A percentile compares a stretch with the other conserved stretches of the same genome.
These are phyloP conservation scores for Musca domestica DNA, from an alignment of 1,140 invertebrate genomes.

Conservation along the genomic window DNA sequence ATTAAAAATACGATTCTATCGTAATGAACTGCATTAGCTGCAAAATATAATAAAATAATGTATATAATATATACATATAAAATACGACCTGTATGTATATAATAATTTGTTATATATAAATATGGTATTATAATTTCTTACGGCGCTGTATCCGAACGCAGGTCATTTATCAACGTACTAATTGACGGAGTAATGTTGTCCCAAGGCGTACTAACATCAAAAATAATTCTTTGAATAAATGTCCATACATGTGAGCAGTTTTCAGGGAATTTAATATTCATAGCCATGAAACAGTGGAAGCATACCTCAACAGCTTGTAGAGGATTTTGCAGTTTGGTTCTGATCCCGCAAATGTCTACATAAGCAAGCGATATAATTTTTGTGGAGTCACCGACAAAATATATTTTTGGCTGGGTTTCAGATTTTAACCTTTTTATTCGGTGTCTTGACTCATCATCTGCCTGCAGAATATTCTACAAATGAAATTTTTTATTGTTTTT, in stretches of 20 bases:
- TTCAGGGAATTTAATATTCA: conserved; percentile 4
- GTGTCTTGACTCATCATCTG: background rate
- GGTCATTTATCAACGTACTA: background rate
- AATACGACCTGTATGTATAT: too few species aligned
- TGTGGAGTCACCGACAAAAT: background rate
- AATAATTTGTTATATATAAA: too few species aligned
- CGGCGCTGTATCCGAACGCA: background rate
- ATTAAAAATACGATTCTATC: too few species aligned
- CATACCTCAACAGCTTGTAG: background rate
- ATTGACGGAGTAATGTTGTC: background rate
- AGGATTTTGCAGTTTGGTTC: background rate
- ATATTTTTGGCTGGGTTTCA: background rate
- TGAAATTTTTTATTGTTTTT: background rate
- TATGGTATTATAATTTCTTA: too few species aligned
- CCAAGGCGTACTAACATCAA: background rate
- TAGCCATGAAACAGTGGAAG: background rate
- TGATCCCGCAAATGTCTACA: background rate
- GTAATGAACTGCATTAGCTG: too few species aligned
- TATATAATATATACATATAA: too few species aligned
- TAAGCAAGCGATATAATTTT: background rate
- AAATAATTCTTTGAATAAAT: background rate
- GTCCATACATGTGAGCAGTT: background rate
- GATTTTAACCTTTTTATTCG: background rate
- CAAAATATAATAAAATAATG: too few species aligned
- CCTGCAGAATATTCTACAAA: background rate